A percentile compares a stretch with the other conserved stretches of the same genome.
Evolutionary conservation across 2,888 invertebrate genomes (phyloP).

Genomic region (Idaea dimidiata): DNA sequence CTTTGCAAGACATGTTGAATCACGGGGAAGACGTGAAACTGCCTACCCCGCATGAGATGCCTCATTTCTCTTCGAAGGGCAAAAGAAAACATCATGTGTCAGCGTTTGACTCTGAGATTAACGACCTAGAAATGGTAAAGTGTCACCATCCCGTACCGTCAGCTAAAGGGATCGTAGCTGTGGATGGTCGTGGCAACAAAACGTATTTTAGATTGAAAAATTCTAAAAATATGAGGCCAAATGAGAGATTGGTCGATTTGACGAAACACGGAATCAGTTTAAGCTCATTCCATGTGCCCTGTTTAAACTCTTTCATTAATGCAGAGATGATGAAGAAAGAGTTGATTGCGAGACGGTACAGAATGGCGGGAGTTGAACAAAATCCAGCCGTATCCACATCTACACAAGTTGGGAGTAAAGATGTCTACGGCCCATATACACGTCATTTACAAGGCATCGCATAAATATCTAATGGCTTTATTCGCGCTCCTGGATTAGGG

Average conservation of each 20-base stretch:
- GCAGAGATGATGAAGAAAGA: slow-evolving; percentile 54
- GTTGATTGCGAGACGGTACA: slow-evolving; percentile 36
- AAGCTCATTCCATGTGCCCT: slow-evolving; percentile 68
- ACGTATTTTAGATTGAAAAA: slow-evolving; percentile 55
- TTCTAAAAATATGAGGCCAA: slow-evolving; percentile 47
- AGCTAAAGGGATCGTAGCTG: slow-evolving; percentile 57
- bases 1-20: slow-evolving; percentile 50
- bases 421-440: neutral
- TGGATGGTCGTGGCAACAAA: slow-evolving; percentile 55
- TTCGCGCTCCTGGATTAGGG: neutral
- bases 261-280: slow-evolving; percentile 57
- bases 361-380: slow-evolving; percentile 3
- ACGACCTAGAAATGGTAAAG: slow-evolving; percentile 35
- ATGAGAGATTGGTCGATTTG: slow-evolving; percentile 46
- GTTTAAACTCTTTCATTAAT: slow-evolving; percentile 64
- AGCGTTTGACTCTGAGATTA: slow-evolving; percentile 18
- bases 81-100: slow-evolving; percentile 17
- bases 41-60: slow-evolving; percentile 47
- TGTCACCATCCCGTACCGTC: slow-evolving; percentile 60
- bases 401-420: slow-evolving; percentile 7
- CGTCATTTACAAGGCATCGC: neutral
- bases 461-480: neutral
- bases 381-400: neutral
- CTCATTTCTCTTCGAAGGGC: slow-evolving; percentile 31
- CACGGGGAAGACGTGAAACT: slow-evolving; percentile 55